Conservation (phyloP, 2,888 invertebrate genomes). For the Hoplodrina ambigua region DNA sequence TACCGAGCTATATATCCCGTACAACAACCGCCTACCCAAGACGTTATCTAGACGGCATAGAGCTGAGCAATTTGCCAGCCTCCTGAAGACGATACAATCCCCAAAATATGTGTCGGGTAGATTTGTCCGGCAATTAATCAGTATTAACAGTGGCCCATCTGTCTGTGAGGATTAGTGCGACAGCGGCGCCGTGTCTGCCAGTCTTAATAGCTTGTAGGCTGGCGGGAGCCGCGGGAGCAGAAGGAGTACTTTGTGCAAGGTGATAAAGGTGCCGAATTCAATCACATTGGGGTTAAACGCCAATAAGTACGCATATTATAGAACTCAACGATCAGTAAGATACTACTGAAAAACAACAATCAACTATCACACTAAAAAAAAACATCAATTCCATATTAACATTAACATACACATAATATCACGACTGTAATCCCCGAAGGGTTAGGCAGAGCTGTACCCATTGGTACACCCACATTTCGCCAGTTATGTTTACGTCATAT, state of each 20-base stretch:
- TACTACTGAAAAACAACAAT: no score
- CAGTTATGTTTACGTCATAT: no score
- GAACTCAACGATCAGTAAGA: no score
- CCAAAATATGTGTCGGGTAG: slow-evolving; percentile 67
- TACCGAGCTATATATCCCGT: slow-evolving; percentile 16
- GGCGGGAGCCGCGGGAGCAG: not conserved
- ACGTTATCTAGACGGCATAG: slow-evolving; percentile 46
- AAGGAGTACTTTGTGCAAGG: not conserved
- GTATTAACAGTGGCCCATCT: slow-evolving; percentile 67
- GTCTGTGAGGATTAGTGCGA: slow-evolving; percentile 65
- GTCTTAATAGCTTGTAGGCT: slow-evolving; percentile 57
- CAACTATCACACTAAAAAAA: no score
- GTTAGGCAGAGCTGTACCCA: no score
- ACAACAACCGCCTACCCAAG: slow-evolving; percentile 37
- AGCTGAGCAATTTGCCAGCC: slow-evolving; percentile 58
- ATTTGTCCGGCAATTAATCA: slow-evolving; percentile 68
- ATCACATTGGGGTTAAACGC: no score
- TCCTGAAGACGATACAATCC: slow-evolving; percentile 62
- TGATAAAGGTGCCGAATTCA: not conserved
- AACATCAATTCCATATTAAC: no score
- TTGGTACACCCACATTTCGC: no score
- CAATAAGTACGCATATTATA: no score
- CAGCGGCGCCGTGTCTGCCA: slow-evolving; percentile 58
- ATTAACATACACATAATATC: no score
- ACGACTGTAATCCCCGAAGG: no score